A percentile compares a stretch with the other conserved stretches of the same genome.
These are phyloP conservation scores for Drosophila niveifrons DNA, from an alignment of 2,888 invertebrate species.

Conservation along the genomic window DNA sequence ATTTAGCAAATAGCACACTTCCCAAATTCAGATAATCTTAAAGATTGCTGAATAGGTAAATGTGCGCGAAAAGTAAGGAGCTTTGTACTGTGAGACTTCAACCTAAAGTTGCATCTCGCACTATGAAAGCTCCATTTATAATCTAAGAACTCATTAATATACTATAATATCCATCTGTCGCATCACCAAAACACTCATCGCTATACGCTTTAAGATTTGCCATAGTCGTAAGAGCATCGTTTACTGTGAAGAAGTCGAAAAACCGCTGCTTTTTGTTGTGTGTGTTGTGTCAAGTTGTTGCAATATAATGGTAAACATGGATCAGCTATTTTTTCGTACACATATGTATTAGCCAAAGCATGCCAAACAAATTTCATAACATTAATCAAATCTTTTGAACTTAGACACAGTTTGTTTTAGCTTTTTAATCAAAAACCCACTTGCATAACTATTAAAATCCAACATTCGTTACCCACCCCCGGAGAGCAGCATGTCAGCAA, in stretches of 20 bases:
- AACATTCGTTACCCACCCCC: conserved; percentile 25
- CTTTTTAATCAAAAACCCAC: conserved; percentile 30
- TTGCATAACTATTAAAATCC: conserved; percentile 48
- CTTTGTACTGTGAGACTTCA: conserved; percentile 25
- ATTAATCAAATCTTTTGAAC: conserved; percentile 16
- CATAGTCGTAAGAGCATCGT: conserved; percentile 39
- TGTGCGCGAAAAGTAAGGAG: neutral
- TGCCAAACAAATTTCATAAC: conserved; percentile 35
- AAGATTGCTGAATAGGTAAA: conserved; percentile 9
- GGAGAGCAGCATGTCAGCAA: conserved; percentile 64
- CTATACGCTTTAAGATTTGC: conserved; percentile 52
- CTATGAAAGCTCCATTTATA: conserved; percentile 12
- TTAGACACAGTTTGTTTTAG: conserved; percentile 30
- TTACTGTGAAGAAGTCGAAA: conserved; percentile 47
- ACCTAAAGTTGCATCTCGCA: conserved; percentile 10
- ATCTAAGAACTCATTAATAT: conserved; percentile 45
- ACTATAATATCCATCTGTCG: conserved; percentile 48
- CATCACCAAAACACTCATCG: conserved; percentile 64
- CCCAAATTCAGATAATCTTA: neutral
- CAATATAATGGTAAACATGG: conserved; percentile 68
- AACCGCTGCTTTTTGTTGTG: conserved; percentile 67
- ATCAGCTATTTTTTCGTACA: conserved; percentile 43
- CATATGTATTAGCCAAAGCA: conserved; percentile 59
- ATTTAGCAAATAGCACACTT: conserved; percentile 11
- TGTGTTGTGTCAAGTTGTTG: conserved; percentile 61